A percentile compares a stretch with the other conserved stretches of the same genome.
Evolutionary conservation across 2,113 vertebrate genomes (phyloP).

Genomic region (Mastomys natalensis): DNA sequence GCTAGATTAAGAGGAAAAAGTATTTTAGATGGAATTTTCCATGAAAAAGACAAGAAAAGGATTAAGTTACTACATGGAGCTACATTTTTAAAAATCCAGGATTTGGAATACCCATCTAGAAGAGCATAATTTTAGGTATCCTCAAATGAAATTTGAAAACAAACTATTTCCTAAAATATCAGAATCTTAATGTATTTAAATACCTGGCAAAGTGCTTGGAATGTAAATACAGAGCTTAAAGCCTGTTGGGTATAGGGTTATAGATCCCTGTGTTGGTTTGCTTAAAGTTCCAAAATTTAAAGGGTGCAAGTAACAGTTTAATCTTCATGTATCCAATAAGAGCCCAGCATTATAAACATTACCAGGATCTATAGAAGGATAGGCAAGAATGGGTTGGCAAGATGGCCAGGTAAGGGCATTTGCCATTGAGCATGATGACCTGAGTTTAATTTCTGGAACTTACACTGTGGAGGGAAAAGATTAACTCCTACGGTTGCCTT

Average conservation of each 20-base stretch:
- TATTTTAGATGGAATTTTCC: neutral
- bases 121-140: constrained; percentile 30
- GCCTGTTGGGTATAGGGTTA: neutral
- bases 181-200: neutral
- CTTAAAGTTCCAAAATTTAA: constrained; percentile 39
- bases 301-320: neutral
- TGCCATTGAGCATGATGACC: neutral
- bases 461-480: neutral
- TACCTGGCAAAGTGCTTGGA: neutral
- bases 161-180: neutral
- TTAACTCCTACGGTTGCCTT: neutral
- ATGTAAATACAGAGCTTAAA: neutral
- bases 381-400: neutral
- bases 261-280: constrained; percentile 27
- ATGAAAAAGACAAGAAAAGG: neutral
- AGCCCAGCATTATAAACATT: neutral
- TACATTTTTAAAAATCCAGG: neutral
- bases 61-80: neutral
- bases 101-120: constrained; percentile 14
- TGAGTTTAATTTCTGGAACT: neutral
- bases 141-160: constrained; percentile 36
- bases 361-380: neutral
- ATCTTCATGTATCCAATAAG: neutral
- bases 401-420: neutral
- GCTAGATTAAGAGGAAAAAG: neutral